These are phyloP conservation scores for Emmelina monodactyla DNA, from an alignment of 2,888 invertebrate species.

Conservation along the genomic window DNA sequence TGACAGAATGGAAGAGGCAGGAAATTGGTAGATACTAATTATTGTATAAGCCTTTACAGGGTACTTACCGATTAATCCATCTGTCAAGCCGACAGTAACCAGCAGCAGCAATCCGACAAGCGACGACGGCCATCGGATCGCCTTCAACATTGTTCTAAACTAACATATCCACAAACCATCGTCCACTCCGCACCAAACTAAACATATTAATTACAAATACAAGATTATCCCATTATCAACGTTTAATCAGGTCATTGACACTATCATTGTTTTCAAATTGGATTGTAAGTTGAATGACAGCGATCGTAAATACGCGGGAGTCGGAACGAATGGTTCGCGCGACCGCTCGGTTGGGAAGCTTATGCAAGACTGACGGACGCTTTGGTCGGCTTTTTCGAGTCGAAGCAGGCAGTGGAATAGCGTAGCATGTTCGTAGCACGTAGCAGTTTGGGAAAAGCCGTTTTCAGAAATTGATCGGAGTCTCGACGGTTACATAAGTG, in stretches of 20 bases:
- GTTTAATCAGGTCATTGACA: constrained; percentile 28
- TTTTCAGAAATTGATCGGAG: constrained; percentile 2
- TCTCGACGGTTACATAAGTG: neutral
- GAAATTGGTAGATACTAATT: no score
- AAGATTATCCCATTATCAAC: constrained; percentile 32
- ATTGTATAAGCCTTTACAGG: no score
- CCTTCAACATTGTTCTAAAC: constrained; percentile 55
- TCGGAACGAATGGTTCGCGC: constrained; percentile 21
- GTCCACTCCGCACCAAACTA: constrained; percentile 29
- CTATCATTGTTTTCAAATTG: constrained; percentile 37
- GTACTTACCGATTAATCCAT: constrained; percentile 49
- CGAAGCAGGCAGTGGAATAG: constrained; percentile 6
- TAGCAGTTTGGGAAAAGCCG: constrained; percentile 7
- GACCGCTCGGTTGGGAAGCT: constrained; percentile 21
- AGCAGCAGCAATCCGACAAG: constrained; percentile 43
- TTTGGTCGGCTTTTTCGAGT: constrained; percentile 14
- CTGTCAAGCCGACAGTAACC: constrained; percentile 28
- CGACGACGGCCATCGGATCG: constrained; percentile 37
- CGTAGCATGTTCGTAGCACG: constrained; percentile 2
- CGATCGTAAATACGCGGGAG: constrained; percentile 40
- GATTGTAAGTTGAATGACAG: constrained; percentile 40
- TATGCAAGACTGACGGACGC: constrained; percentile 35
- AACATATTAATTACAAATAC: constrained; percentile 30
- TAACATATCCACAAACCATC: constrained; percentile 43
- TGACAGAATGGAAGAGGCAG: no score